Evolutionary conservation across 2,797 vertebrate species (phyloP).

Genomic region (Anomalospiza imberbis): DNA sequence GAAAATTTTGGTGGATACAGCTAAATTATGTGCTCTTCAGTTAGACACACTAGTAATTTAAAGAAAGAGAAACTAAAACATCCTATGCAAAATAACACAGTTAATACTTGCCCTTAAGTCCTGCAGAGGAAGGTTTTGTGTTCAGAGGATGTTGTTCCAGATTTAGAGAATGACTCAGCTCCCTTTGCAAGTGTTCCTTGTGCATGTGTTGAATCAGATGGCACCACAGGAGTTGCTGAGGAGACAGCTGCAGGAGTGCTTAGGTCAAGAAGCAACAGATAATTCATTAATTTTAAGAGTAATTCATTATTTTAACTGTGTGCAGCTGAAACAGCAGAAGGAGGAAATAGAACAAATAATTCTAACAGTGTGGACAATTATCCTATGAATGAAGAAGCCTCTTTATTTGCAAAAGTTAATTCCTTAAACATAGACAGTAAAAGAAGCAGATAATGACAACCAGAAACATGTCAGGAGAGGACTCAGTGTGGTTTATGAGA

Average conservation of each 20-base stretch:
- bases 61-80: background rate
- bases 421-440: background rate
- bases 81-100: background rate
- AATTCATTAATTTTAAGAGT: background rate
- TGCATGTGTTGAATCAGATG: conserved; percentile 1
- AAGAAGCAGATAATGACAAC: background rate
- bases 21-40: background rate
- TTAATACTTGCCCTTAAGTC: background rate
- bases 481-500: background rate
- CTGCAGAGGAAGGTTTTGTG: background rate
- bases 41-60: background rate
- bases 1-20: background rate
- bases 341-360: background rate
- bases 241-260: background rate
- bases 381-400: background rate
- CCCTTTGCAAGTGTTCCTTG: background rate
- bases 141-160: background rate
- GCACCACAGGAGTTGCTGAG: background rate
- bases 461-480: background rate
- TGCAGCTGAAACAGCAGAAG: background rate
- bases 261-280: background rate
- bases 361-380: background rate
- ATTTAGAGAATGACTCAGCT: conserved; percentile 41
- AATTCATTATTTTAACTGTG: background rate
- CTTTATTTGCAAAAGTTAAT: background rate